Evolutionary conservation across 92 coral and sea anemone species (phyloP), one percentile per base, ranked within the genome.

Genomic region (Actinostola sp.): DNA sequence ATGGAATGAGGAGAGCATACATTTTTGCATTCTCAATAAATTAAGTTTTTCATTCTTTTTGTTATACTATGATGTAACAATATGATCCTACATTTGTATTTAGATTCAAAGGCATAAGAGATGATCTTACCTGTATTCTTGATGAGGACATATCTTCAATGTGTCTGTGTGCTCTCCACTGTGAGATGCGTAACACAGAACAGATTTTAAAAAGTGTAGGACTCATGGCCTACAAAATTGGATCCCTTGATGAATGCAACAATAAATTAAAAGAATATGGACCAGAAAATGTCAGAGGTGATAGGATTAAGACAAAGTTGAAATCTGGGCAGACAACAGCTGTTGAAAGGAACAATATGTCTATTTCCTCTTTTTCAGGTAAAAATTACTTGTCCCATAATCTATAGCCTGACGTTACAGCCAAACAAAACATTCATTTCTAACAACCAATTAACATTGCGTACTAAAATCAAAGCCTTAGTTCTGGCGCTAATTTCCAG

Each of bases 291-390:
- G 33, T 66, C 26, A 52, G 48, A 41, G 73, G 42, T 33, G 74
- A 65, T 48, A 52, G 74, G 48, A 42, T 76, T 12, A 76, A 59
- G 2, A 32, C 54, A 0, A 65, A 76, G 36, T 9, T 54, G 24
- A 66, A 35, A 54, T 66, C 82, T 20, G 82, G 82, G 11, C 82
- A 76, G 66, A 44, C 39, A 55, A 76, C 66, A 32, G 43, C 53
- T 35, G 63, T 39, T 1, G 36, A 30, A 5, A 35, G 74, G 52
- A 61, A 63, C 35, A 75, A 63, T 49, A 49, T 75, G 16, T 75
- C 80, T 21, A 21, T 75, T 61, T 31, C 46, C 4, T 73, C 79
- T n/a, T 43, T 33, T n/a, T 41, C 79, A 73, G 79, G 79, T 59
- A 25, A n/a, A n/a, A n/a, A n/a, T n/a, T n/a, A n/a, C n/a, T n/a